A percentile compares a stretch with the other conserved stretches of the same genome.
These are phyloP conservation scores for Suncus etruscus DNA, from an alignment of 2,113 vertebrate genomes.

Conservation along the genomic window DNA sequence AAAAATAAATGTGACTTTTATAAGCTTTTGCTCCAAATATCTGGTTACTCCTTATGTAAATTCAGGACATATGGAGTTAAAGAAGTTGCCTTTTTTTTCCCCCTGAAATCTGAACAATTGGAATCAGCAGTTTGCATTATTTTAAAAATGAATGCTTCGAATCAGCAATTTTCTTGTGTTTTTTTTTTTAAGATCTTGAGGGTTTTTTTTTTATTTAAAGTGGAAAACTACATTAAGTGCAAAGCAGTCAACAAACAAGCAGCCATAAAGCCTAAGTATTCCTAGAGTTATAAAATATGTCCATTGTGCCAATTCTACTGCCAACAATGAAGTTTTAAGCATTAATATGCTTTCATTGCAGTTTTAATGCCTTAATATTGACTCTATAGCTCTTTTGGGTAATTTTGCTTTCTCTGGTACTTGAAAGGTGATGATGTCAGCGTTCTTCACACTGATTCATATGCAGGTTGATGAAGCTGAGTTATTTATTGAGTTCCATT, in stretches of 20 bases:
- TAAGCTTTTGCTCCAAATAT: not conserved
- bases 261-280: conserved; percentile 92
- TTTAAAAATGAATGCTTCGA: conserved; percentile 90
- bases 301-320: conserved; percentile 92
- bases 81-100: conserved; percentile 83
- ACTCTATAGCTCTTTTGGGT: conserved; percentile 94
- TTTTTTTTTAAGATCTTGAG: conserved; percentile 86
- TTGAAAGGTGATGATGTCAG: conserved; percentile 95
- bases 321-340: conserved; percentile 93
- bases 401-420: conserved; percentile 93
- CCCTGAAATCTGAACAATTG: conserved; percentile 86
- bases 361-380: conserved; percentile 95
- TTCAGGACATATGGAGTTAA: conserved; percentile 89
- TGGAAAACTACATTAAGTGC: conserved; percentile 92
- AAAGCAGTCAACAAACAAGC: conserved; percentile 90
- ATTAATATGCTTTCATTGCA: conserved; percentile 95
- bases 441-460: conserved; percentile 92
- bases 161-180: conserved; percentile 89
- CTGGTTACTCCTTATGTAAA: conserved; percentile 39
- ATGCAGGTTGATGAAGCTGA: conserved; percentile 94
- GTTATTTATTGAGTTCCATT: conserved; percentile 95
- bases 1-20: not conserved
- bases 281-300: conserved; percentile 93
- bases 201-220: conserved; percentile 90
- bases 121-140: conserved; percentile 93